phyloP scores from a whole-genome alignment of 2,113 vertebrate species.

The Oriolus oriolus region DNA sequence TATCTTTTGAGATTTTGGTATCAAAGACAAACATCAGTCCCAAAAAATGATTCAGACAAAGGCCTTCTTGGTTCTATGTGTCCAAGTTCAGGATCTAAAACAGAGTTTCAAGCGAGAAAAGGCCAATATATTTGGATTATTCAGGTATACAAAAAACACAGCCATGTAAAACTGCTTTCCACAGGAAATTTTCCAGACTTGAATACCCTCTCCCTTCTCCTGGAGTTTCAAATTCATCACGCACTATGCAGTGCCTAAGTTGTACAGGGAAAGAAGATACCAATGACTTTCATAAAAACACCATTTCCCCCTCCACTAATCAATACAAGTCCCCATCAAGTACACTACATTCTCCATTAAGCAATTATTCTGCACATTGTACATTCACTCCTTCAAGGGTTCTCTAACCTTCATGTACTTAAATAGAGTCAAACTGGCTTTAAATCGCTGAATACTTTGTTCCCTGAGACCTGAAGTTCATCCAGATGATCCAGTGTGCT shows the following conservation, averaged over 20 bases:
- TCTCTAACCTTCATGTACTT: neutral
- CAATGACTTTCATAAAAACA: neutral
- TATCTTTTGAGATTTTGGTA: neutral
- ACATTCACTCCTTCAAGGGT: neutral
- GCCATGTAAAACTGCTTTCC: neutral
- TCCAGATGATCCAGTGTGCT: neutral
- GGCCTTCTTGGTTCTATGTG: neutral
- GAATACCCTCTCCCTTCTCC: neutral
- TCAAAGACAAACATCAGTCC: neutral
- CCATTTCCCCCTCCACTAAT: neutral
- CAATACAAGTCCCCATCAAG: neutral
- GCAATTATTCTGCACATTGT: neutral
- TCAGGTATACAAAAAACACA: neutral
- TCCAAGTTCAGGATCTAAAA: neutral
- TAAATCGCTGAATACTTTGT: neutral
- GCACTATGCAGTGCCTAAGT: neutral
- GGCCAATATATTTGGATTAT: neutral
- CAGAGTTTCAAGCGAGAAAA: neutral
- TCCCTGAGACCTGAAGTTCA: neutral
- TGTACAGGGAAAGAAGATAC: neutral
- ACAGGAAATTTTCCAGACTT: neutral
- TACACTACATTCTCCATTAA: neutral
- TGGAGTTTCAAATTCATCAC: neutral
- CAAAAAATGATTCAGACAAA: neutral
- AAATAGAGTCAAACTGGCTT: neutral